A percentile compares a stretch with the other conserved stretches of the same genome.
Conservation (phyloP, 2,797 vertebrate species). For the Lepidocolaptes lacrymiger region DNA sequence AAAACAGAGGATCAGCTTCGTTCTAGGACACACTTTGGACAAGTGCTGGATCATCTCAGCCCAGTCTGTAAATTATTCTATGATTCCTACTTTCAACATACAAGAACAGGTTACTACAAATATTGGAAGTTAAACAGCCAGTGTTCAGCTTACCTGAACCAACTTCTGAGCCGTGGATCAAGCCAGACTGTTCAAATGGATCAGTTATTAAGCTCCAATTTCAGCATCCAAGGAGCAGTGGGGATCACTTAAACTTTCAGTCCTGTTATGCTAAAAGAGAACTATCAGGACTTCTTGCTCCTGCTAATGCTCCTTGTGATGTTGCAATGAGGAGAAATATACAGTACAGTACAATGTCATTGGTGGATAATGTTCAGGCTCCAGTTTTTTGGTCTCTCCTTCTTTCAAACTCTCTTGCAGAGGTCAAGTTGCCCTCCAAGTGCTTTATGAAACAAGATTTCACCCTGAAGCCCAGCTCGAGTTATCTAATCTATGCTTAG, state of each 20-base stretch:
- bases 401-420: neutral
- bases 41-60: neutral
- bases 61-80: neutral
- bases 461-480: neutral
- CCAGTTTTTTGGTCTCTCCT: neutral
- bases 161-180: neutral
- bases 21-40: neutral
- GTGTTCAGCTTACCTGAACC: neutral
- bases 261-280: neutral
- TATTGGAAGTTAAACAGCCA: neutral
- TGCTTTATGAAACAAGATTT: neutral
- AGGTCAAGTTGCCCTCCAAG: slow-evolving; percentile 6
- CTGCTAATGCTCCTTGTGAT: neutral
- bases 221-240: neutral
- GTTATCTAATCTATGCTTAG: neutral
- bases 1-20: neutral
- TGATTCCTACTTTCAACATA: neutral
- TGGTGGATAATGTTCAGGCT: neutral
- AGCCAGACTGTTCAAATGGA: neutral
- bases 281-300: neutral
- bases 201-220: neutral
- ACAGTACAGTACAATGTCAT: neutral
- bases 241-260: neutral
- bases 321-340: neutral
- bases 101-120: neutral